A percentile compares a stretch with the other conserved stretches of the same genome.
Evolutionary conservation across 2,888 invertebrate genomes (phyloP).

Genomic region (Anaspis maculata): DNA sequence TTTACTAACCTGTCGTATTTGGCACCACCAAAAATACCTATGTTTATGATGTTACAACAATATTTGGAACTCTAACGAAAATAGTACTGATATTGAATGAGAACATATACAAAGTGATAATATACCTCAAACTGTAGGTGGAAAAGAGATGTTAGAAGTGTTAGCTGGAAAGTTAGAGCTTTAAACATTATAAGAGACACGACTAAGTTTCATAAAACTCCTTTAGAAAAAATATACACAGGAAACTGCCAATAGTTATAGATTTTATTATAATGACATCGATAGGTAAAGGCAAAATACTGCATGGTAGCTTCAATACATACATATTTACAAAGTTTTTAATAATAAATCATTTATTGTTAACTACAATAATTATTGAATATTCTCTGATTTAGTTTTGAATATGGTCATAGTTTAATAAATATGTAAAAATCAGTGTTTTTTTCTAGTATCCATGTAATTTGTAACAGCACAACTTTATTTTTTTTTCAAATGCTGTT

Average conservation of each 20-base stretch:
- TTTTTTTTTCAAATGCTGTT: no score
- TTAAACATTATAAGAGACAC: constrained; percentile 5
- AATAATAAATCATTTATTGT: constrained; percentile 8
- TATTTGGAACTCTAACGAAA: no score
- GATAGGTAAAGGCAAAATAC: constrained; percentile 4
- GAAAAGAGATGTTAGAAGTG: no score
- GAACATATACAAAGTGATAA: constrained; percentile 14
- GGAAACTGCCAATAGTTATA: constrained; percentile 21
- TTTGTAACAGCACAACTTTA: no score
- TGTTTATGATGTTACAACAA: no score
- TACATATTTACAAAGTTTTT: constrained; percentile 5
- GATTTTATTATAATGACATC: constrained; percentile 11
- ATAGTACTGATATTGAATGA: no score
- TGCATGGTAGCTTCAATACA: constrained; percentile 11
- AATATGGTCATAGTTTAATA: constrained; percentile 2
- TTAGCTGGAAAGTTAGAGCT: no score
- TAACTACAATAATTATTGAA: constrained; percentile 2
- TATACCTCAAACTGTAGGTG: constrained; percentile 14
- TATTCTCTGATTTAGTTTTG: constrained; percentile 4
- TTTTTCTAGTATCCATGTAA: no score
- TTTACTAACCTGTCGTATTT: no score
- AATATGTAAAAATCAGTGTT: neutral
- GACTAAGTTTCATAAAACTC: constrained; percentile 3
- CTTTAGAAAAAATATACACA: constrained; percentile 11
- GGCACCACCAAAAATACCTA: no score